Evolutionary conservation across 2,888 invertebrate genomes (phyloP).

Genomic region (Eupsilia transversa): DNA sequence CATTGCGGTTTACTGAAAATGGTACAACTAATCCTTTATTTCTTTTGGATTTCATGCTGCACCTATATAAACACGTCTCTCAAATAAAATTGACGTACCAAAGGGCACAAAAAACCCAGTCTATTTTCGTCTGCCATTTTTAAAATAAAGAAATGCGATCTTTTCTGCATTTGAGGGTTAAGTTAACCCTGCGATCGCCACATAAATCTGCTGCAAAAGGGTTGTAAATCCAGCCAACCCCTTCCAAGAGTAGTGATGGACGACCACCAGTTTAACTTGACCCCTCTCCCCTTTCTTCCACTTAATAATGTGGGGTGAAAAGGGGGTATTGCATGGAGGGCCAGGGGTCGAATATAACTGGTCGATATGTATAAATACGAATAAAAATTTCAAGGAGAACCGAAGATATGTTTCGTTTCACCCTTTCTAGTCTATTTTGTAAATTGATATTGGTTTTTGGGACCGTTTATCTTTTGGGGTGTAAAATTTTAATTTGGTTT

Average conservation of each 20-base stretch:
- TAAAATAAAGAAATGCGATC: conserved; percentile 89
- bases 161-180: conserved; percentile 85
- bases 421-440: conserved; percentile 85
- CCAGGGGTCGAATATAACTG: conserved; percentile 71
- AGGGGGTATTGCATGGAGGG: conserved; percentile 52
- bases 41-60: background rate
- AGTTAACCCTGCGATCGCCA: conserved; percentile 80
- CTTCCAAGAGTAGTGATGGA: conserved; percentile 82
- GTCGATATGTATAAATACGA: conserved; percentile 80
- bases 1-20: background rate
- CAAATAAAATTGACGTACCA: conserved; percentile 25
- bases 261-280: conserved; percentile 73
- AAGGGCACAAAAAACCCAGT: conserved; percentile 67
- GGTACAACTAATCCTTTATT: background rate
- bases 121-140: conserved; percentile 85
- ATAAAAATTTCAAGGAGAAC: conserved; percentile 86
- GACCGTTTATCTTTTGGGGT: conserved; percentile 75
- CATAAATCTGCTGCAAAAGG: conserved; percentile 88
- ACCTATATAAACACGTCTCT: background rate
- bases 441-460: conserved; percentile 84
- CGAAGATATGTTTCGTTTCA: conserved; percentile 80
- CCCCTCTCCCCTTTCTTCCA: conserved; percentile 50
- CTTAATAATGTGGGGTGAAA: conserved; percentile 33
- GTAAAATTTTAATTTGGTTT: conserved; percentile 78
- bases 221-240: conserved; percentile 88